phyloP scores from a whole-genome alignment of 2,888 invertebrate genomes.

The Nymphalis urticae region DNA sequence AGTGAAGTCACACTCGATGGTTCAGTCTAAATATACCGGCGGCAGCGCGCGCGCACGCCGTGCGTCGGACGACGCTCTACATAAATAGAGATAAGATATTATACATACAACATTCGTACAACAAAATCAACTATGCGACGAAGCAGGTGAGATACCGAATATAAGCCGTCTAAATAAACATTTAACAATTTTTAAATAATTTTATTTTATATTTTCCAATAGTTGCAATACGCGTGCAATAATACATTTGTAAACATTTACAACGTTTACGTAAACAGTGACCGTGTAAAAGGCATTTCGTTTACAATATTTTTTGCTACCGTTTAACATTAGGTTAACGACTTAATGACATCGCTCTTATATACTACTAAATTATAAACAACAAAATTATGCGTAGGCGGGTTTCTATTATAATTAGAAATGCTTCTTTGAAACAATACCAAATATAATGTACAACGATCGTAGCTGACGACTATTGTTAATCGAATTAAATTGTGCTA shows the following conservation, averaged over 20 bases:
- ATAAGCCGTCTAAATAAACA: slow-evolving; percentile 5
- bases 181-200: slow-evolving; percentile 47
- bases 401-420: slow-evolving; percentile 27
- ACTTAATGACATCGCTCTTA: slow-evolving; percentile 40
- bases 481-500: slow-evolving; percentile 10
- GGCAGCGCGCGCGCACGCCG: slow-evolving; percentile 68
- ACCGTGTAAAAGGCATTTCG: slow-evolving; percentile 42
- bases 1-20: slow-evolving; percentile 50
- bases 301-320: slow-evolving; percentile 41
- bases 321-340: slow-evolving; percentile 50
- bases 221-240: slow-evolving; percentile 42
- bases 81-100: slow-evolving; percentile 69
- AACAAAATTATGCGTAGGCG: slow-evolving; percentile 27
- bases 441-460: slow-evolving; percentile 4
- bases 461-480: slow-evolving; percentile 3
- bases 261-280: slow-evolving; percentile 54
- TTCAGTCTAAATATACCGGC: slow-evolving; percentile 79
- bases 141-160: slow-evolving; percentile 64
- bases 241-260: slow-evolving; percentile 65
- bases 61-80: slow-evolving; percentile 58
- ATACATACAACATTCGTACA: slow-evolving; percentile 59
- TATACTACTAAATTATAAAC: slow-evolving; percentile 18
- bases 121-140: slow-evolving; percentile 67
- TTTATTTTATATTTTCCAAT: slow-evolving; percentile 39
- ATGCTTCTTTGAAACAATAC: slow-evolving; percentile 16